phyloP scores from a whole-genome alignment of 37 sponge, comb jelly and placozoan species.

The Diacarnus erythraeanus region DNA sequence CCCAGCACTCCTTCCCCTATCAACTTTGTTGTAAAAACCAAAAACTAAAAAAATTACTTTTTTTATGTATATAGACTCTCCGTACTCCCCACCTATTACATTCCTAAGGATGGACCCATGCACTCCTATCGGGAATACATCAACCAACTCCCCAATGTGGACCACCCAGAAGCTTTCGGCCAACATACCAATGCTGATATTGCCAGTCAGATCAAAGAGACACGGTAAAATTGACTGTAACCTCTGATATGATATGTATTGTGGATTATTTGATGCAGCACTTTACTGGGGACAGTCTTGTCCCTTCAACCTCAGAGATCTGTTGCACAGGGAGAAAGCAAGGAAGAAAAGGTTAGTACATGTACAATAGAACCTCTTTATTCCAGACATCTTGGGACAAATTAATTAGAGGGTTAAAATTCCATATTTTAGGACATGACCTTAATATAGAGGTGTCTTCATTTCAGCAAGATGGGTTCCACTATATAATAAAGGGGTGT shows the following conservation, averaged over 20 bases:
- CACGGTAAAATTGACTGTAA: slow-evolving; percentile 79
- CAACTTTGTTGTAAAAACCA: too few species aligned
- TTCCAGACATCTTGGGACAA: too few species aligned
- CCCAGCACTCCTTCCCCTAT: too few species aligned
- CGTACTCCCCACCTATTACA: slow-evolving; percentile 86
- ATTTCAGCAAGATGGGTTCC: too few species aligned
- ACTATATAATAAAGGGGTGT: too few species aligned
- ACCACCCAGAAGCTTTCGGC: slow-evolving; percentile 98
- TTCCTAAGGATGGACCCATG: slow-evolving; percentile 96
- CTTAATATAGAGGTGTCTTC: too few species aligned
- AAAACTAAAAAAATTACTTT: too few species aligned
- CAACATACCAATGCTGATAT: slow-evolving; percentile 99
- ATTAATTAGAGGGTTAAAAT: too few species aligned
- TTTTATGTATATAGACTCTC: slow-evolving; percentile 78
- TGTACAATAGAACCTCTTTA: too few species aligned
- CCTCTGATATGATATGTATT: too few species aligned
- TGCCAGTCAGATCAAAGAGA: slow-evolving; percentile 98
- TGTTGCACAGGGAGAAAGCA: slow-evolving; percentile 85
- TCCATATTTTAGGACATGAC: too few species aligned
- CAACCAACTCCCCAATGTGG: slow-evolving; percentile 85
- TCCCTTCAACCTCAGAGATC: slow-evolving; percentile 98
- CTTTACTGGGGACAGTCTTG: slow-evolving; percentile 91
- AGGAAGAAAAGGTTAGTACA: slow-evolving; percentile 88
- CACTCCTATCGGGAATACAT: slow-evolving; percentile 91
- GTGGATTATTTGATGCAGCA: too few species aligned